phyloP scores from a whole-genome alignment of 2,113 vertebrate species.

The Accipiter cooperii region DNA sequence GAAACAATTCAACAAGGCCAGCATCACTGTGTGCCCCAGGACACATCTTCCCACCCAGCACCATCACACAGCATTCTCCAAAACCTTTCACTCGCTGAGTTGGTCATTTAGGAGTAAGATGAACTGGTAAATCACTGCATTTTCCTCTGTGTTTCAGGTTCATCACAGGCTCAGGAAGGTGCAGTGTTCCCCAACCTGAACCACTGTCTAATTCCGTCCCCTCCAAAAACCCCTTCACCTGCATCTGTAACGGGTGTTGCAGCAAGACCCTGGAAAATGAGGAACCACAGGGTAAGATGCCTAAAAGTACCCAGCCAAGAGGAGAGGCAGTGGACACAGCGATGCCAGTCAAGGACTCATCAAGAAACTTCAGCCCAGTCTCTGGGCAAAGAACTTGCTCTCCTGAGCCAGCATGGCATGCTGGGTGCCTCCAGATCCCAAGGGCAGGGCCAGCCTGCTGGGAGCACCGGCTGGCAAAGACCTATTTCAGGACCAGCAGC shows the following conservation, averaged over 20 bases:
- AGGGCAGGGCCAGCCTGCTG: background rate
- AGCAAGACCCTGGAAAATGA: background rate
- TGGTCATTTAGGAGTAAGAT: background rate
- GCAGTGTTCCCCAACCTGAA: background rate
- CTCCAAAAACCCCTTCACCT: slow-evolving; percentile 67
- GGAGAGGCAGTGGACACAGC: background rate
- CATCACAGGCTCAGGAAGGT: background rate
- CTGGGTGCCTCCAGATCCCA: background rate
- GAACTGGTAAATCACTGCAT: background rate
- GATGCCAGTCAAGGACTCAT: background rate
- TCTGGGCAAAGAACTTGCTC: background rate
- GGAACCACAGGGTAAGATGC: slow-evolving; percentile 46
- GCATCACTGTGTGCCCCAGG: rapidly evolving
- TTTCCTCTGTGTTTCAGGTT: slow-evolving; percentile 43
- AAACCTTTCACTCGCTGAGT: background rate
- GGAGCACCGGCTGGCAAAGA: background rate
- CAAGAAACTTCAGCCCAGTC: background rate
- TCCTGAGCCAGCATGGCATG: background rate
- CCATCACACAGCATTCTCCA: background rate
- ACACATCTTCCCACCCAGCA: background rate
- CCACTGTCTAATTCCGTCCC: slow-evolving; percentile 43
- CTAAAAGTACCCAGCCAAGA: slow-evolving; percentile 50
- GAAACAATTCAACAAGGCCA: background rate
- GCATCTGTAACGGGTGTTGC: slow-evolving; percentile 3
- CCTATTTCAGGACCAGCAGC: background rate